Evolutionary conservation across 2,113 vertebrate genomes (phyloP), one percentile per base, ranked within the genome.

Genomic region (Cynocephalus volans): DNA sequence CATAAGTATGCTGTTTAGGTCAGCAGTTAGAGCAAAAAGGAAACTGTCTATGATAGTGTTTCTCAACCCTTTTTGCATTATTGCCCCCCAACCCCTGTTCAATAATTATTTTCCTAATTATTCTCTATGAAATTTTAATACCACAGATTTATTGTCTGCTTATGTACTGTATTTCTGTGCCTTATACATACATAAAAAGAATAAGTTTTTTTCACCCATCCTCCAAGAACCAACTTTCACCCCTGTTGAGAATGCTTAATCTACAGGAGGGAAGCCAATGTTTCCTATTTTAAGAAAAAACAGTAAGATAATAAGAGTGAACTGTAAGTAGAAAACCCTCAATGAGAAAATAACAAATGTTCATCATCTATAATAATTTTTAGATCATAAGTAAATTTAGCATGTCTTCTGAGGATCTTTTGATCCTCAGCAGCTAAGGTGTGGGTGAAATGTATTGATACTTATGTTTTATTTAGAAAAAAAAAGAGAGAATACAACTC

Each of bases 231-330:
- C 6, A 62, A 54, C 88, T 94, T 87, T 90, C 19, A 64, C 28
- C 19, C 19, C 15, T 52, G 10, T 28, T 88, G 58, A 41, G 36
- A 67, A 87, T 23, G 65, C 12, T 76, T 36, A 28, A 45, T 45
- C 9, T 88, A 54, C 5, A 72, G 92, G 62, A 87, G 21, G 9
- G 33, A 82, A 96, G 64, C 33, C 79, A 77, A 18, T 36, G 4
- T 81, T 62, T 90, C 56, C 56, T n/a, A 67, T 62, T 83, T 93
- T 76, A 85, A 50, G 64, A 80, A 86, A 92, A 81, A 60, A 90
- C 2, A 36, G 67, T 56, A 83, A 26, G 19, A 84, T 54, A 87
- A n/a, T 21, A 82, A 83, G 41, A 96, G 52, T 93, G 60, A 95
- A 73, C 21, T 56, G 24, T 28, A 80, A 24, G 62, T 33, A 72